phyloP scores from a whole-genome alignment of 1,140 invertebrate genomes.

The Lepidurus arcticus region DNA sequence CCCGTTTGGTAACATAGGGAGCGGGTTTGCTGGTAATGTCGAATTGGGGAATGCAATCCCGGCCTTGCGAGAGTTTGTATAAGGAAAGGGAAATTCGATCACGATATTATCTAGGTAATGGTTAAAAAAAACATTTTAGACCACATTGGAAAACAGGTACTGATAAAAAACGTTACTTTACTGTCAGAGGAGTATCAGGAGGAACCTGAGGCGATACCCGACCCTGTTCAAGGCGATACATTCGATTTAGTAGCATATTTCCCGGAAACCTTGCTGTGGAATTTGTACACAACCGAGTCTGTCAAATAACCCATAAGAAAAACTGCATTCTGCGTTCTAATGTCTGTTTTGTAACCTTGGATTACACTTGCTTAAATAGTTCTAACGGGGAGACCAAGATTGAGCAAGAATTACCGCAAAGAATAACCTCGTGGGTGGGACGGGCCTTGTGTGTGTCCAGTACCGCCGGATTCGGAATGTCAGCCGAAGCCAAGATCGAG shows the following conservation, averaged over 20 bases:
- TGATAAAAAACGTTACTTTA: not conserved
- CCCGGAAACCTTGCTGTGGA: constrained; percentile 65
- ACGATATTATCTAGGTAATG: not conserved
- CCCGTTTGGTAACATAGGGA: constrained; percentile 44
- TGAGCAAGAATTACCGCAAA: constrained; percentile 57
- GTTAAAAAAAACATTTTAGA: not conserved
- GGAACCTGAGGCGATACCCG: no score
- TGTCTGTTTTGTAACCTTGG: not conserved
- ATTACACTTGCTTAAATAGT: constrained; percentile 42
- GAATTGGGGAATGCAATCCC: constrained; percentile 49
- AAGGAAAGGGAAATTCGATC: not conserved
- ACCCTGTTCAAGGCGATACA: not conserved
- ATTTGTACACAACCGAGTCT: constrained; percentile 45
- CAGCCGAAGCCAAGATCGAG: constrained; percentile 50
- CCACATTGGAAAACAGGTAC: not conserved
- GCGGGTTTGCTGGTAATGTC: constrained; percentile 51
- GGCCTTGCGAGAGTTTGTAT: constrained; percentile 45
- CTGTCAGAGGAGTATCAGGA: no score
- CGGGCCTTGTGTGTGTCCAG: constrained; percentile 61
- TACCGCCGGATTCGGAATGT: constrained; percentile 57
- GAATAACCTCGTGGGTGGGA: constrained; percentile 67
- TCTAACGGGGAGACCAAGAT: constrained; percentile 49
- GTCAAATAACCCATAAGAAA: constrained; percentile 29
- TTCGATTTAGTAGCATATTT: constrained; percentile 52
- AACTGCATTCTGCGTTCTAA: not conserved